phyloP scores from a whole-genome alignment of 2,113 vertebrate species.

The Benthochromis sp. region DNA sequence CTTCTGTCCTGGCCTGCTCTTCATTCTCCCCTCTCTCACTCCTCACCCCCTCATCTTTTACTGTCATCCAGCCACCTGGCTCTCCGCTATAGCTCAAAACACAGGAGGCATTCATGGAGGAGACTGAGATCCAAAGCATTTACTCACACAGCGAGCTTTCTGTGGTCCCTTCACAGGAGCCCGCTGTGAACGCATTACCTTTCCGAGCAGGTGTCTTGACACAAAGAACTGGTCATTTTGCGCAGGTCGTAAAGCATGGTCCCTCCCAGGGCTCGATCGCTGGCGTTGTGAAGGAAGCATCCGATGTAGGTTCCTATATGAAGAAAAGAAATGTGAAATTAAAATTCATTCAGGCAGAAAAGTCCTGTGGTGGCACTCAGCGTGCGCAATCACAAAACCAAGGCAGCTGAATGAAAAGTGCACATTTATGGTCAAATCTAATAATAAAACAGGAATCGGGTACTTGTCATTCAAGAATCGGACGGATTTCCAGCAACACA shows the following conservation, averaged over 20 bases:
- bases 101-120: slow-evolving; percentile 62
- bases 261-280: slow-evolving; percentile 83
- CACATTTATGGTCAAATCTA: background rate
- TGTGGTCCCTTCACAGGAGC: slow-evolving; percentile 36
- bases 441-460: background rate
- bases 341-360: background rate
- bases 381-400: background rate
- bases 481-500: background rate
- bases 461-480: background rate
- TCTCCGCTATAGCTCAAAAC: slow-evolving; percentile 40
- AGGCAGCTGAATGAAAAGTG: background rate
- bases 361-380: background rate
- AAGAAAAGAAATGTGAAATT: background rate
- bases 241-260: slow-evolving; percentile 91
- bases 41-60: slow-evolving; percentile 41
- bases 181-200: slow-evolving; percentile 71
- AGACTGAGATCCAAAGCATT: slow-evolving; percentile 42
- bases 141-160: slow-evolving; percentile 55
- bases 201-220: slow-evolving; percentile 92
- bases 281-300: slow-evolving; percentile 82
- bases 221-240: slow-evolving; percentile 91
- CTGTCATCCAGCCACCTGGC: slow-evolving; percentile 66
- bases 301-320: slow-evolving; percentile 81
- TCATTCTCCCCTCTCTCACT: background rate
- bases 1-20: slow-evolving; percentile 47